Evolutionary conservation across 2,113 vertebrate genomes (phyloP).

Genomic region (Stegostoma tigrinum): DNA sequence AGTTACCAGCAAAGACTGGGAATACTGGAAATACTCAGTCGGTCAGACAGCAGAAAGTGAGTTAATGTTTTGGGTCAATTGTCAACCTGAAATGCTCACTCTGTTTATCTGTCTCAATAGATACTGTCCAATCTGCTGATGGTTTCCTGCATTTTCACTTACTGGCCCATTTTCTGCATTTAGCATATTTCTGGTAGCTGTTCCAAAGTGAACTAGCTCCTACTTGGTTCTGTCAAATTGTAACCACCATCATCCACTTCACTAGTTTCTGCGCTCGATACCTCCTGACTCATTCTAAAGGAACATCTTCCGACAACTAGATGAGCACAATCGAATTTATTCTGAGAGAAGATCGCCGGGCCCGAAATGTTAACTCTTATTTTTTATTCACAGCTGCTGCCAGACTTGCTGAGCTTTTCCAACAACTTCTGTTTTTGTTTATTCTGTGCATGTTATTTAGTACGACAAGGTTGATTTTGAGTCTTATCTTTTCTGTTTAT

Average conservation of each 20-base stretch:
- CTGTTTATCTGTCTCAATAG: neutral
- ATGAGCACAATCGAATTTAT: neutral
- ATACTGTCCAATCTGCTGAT: neutral
- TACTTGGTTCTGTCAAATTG: neutral
- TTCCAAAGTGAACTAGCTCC: neutral
- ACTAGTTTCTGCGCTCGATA: neutral
- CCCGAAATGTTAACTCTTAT: too few species aligned
- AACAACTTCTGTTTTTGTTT: neutral
- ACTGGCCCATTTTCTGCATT: neutral
- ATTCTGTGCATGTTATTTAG: neutral
- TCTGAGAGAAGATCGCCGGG: neutral
- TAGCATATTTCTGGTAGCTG: neutral
- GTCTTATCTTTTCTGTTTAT: neutral
- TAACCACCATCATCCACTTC: neutral
- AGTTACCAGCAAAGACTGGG: neutral
- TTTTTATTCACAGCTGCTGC: too few species aligned
- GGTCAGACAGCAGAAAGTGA: neutral
- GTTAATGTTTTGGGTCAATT: neutral
- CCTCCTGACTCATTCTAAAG: neutral
- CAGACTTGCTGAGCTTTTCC: too few species aligned
- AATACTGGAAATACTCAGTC: neutral
- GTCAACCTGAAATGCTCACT: neutral
- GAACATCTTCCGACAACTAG: neutral
- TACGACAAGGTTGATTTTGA: neutral
- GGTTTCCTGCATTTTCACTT: neutral